These are phyloP conservation scores for Thamnophis sirtalis DNA, from an alignment of 2,113 vertebrate genomes.

Conservation along the genomic window DNA sequence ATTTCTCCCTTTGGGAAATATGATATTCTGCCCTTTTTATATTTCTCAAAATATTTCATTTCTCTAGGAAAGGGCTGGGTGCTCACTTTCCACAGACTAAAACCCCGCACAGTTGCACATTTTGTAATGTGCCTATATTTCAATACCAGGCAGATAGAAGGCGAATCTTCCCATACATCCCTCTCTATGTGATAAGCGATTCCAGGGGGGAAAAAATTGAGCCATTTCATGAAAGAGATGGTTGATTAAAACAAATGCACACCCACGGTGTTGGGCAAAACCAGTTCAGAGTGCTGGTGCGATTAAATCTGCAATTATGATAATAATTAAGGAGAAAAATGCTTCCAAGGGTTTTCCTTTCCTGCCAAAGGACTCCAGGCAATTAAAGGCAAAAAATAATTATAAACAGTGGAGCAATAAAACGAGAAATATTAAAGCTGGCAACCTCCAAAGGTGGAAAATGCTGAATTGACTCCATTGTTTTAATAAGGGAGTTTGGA, in stretches of 20 bases:
- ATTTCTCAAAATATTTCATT: too few species aligned
- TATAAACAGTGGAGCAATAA: conserved; percentile 52
- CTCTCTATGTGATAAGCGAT: not conserved
- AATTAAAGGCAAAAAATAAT: conserved; percentile 18
- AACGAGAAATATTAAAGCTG: conserved; percentile 32
- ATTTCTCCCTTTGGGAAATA: too few species aligned
- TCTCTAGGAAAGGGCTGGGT: too few species aligned
- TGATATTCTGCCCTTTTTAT: too few species aligned
- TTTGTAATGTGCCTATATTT: not conserved
- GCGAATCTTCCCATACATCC: not conserved
- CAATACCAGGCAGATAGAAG: not conserved
- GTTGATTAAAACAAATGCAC: not conserved
- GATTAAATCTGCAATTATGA: conserved; percentile 42
- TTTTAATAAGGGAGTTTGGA: not conserved
- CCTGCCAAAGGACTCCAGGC: conserved; percentile 39
- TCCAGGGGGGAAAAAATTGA: not conserved
- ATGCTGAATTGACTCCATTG: conserved; percentile 19
- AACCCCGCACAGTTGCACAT: not conserved
- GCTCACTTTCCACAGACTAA: not conserved
- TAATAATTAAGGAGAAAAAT: conserved; percentile 39
- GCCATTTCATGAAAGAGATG: not conserved
- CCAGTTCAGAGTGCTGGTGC: not conserved
- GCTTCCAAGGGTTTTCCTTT: conserved; percentile 30
- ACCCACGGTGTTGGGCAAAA: conserved; percentile 11
- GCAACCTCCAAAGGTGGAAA: conserved; percentile 20